Conservation (phyloP, 1,140 invertebrate genomes). For the Coenobita brevimanus region DNA sequence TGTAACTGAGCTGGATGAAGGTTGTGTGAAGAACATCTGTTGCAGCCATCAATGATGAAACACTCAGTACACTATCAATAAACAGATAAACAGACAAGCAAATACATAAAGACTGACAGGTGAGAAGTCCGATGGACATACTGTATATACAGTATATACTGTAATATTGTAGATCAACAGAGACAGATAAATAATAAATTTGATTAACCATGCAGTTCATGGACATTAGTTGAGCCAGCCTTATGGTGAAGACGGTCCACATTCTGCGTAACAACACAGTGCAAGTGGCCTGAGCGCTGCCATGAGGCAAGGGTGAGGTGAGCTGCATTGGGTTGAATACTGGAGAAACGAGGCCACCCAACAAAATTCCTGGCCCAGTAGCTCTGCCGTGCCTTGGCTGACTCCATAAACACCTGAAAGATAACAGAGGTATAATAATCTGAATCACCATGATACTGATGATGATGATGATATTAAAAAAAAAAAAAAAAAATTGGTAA, state of each 20-base stretch:
- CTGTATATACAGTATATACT: too few relatives aligned
- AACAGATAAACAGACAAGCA: too few relatives aligned
- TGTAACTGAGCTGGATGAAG: neutral
- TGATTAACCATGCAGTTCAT: constrained; percentile 92
- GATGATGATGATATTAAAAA: too few relatives aligned
- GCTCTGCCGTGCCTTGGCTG: constrained; percentile 80
- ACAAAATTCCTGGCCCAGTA: constrained; percentile 98
- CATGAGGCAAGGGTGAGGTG: constrained; percentile 76
- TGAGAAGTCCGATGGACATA: too few relatives aligned
- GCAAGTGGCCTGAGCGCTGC: constrained; percentile 74
- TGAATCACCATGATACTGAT: too few relatives aligned
- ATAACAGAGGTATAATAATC: too few relatives aligned
- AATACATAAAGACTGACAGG: too few relatives aligned
- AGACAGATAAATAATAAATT: too few relatives aligned
- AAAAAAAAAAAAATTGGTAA: too few relatives aligned
- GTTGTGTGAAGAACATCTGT: neutral
- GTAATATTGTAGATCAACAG: too few relatives aligned
- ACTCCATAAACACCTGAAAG: constrained; percentile 80
- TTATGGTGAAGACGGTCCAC: constrained; percentile 94
- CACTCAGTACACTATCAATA: too few relatives aligned
- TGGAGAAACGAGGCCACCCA: constrained; percentile 86
- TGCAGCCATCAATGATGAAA: too few relatives aligned
- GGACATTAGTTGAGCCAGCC: constrained; percentile 88
- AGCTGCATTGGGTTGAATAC: constrained; percentile 75
- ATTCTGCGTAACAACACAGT: constrained; percentile 89